These are phyloP conservation scores for Microplitis deprimator DNA, from an alignment of 2,888 invertebrate genomes.

Conservation along the genomic window DNA sequence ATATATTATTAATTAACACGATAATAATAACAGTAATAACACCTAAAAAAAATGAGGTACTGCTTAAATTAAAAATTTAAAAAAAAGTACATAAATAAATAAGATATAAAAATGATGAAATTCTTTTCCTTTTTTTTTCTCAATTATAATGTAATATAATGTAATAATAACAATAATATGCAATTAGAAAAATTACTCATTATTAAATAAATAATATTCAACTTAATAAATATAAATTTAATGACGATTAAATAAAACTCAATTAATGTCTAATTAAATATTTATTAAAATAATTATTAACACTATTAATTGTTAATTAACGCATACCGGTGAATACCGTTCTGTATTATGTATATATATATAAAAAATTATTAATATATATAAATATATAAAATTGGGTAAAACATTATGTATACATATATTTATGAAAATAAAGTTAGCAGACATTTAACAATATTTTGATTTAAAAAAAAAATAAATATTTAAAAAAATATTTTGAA, in stretches of 20 bases:
- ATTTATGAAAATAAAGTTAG: too few relatives aligned
- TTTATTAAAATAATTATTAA: neutral
- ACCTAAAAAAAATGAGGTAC: neutral
- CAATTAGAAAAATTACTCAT: neutral
- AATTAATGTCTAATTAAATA: neutral
- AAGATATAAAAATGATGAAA: neutral
- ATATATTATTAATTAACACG: neutral
- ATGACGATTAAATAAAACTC: neutral
- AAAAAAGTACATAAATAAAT: conserved; percentile 1
- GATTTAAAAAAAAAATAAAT: too few relatives aligned
- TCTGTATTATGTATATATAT: neutral
- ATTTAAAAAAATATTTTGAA: too few relatives aligned
- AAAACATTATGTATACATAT: neutral
- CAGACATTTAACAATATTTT: too few relatives aligned
- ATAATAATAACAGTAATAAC: neutral
- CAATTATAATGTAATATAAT: conserved; percentile 5
- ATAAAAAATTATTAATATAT: neutral
- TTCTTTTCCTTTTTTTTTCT: conserved; percentile 1
- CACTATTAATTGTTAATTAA: neutral
- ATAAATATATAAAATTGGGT: neutral
- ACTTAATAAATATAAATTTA: neutral
- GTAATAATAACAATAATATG: neutral
- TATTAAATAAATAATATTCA: neutral
- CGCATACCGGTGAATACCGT: neutral
- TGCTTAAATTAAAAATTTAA: neutral